phyloP scores from a whole-genome alignment of 2,888 invertebrate species.

The Pachydiplax longipennis region DNA sequence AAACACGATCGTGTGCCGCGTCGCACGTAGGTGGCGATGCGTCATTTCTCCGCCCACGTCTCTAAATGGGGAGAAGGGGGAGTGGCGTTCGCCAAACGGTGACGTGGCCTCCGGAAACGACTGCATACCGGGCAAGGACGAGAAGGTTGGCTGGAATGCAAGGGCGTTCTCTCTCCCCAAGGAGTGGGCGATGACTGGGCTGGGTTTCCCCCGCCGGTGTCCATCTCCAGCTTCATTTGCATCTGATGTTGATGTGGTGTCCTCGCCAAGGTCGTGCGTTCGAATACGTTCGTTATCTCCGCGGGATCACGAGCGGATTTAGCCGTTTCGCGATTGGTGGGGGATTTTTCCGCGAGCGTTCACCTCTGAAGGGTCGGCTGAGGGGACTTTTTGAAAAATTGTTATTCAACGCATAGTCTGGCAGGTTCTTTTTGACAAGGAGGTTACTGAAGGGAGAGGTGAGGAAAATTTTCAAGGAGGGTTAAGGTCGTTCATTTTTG shows the following conservation, averaged over 20 bases:
- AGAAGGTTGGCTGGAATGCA: slow-evolving; percentile 28
- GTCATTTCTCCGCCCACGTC: neutral
- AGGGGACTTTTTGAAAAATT: no score
- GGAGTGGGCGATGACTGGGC: slow-evolving; percentile 39
- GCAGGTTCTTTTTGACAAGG: no score
- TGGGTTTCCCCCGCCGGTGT: slow-evolving; percentile 1
- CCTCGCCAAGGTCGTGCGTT: slow-evolving; percentile 10
- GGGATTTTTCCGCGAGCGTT: neutral
- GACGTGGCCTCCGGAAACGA: slow-evolving; percentile 36
- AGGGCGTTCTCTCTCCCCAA: neutral
- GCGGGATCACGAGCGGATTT: neutral
- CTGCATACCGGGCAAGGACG: slow-evolving; percentile 25
- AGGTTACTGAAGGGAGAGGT: no score
- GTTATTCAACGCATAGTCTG: no score
- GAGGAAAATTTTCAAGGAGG: no score
- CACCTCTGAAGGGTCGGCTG: neutral
- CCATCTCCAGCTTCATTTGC: slow-evolving; percentile 16
- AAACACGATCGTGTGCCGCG: neutral
- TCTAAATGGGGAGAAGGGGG: neutral
- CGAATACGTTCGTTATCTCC: neutral
- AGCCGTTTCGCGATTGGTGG: neutral
- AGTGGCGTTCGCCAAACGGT: slow-evolving; percentile 20
- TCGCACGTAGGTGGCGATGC: slow-evolving; percentile 22
- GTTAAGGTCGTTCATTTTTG: no score
- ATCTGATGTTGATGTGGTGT: slow-evolving; percentile 6